Evolutionary conservation across 2,797 vertebrate species (phyloP).

Genomic region (Sebastes alutus): DNA sequence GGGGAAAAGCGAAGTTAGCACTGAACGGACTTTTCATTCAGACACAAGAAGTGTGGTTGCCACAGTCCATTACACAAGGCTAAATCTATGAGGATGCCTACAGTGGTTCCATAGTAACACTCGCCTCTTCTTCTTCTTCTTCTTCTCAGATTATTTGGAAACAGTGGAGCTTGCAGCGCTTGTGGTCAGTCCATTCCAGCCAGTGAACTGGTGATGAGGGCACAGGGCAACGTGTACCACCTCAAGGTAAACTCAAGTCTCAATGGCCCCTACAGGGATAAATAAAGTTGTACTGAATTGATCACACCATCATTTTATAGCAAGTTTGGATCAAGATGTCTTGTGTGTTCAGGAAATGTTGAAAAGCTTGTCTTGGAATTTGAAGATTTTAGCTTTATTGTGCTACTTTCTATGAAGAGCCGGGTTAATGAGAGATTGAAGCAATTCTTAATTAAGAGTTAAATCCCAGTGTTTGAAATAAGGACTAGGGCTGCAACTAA

Average conservation of each 20-base stretch:
- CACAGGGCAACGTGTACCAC: constrained; percentile 99
- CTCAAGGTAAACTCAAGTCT: constrained; percentile 90
- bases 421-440: neutral
- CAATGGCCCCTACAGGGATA: too few species aligned
- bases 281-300: neutral
- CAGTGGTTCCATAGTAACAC: constrained; percentile 26
- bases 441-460: neutral
- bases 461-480: neutral
- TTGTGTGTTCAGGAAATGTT: neutral
- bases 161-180: constrained; percentile 97
- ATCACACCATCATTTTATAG: neutral
- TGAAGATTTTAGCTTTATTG: neutral
- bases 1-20: constrained; percentile 10
- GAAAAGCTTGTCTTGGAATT: neutral
- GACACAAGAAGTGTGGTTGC: constrained; percentile 25
- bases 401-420: neutral
- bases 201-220: constrained; percentile 98
- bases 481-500: neutral
- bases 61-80: constrained; percentile 28
- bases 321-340: neutral
- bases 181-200: constrained; percentile 99
- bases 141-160: constrained; percentile 94
- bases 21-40: constrained; percentile 31
- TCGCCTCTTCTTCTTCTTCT: neutral
- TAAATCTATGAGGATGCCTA: constrained; percentile 14